Base-by-base conservation (phyloP, 2,113 vertebrate species). In the Eretmochelys imbricata region DNA sequence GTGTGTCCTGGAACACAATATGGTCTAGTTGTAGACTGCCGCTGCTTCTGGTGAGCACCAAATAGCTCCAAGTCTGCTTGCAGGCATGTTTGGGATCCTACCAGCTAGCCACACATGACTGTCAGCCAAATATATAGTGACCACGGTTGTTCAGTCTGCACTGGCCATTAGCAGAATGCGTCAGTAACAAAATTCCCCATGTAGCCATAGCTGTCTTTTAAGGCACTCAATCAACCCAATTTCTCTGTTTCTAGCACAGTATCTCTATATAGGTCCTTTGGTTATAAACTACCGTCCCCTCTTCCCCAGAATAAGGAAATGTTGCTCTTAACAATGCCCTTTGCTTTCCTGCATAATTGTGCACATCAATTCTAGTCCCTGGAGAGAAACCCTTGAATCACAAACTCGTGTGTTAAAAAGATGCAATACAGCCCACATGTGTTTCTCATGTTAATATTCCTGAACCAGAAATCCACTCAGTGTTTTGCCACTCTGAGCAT, bases 381-480 rank as follows among this genome's bases (percentile, higher is more conserved):
- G 13, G 90, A 91, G 93, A 94, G 42, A 69, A 89, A 75, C 50
- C 31, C 62, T 84, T 51, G 54, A 83, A 59, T 81, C 90, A 80
- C 10, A 25, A 2, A 57, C 46, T 6, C n/a, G 46, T 4, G 3
- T 89, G 65, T 92, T 89, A 50, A 82, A 91, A 87, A 42, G 42
- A 62, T n/a, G 50, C 49, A 59, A 55, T 31, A n/a, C 65, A 90
- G 81, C 13, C 91, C 65, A 17, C 0, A 0, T 38, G 3, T 6
- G 10, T 29, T 29, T 55, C 17, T 42, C 8, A 24, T 10, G 0
- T 51, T 92, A 4, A 20, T 1, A 8, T 7, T 19, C 75, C 49
- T 42, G 59, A 88, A 91, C 59, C 48, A 62, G 38, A 91, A 94
- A 90, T 10, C 16, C 22, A 38, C 12, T 62, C 2, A 0, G 48